Evolutionary conservation across 2,797 vertebrate species (phyloP), one percentile per base, ranked within the genome.

Genomic region (Sternarchorhynchus goeldii): DNA sequence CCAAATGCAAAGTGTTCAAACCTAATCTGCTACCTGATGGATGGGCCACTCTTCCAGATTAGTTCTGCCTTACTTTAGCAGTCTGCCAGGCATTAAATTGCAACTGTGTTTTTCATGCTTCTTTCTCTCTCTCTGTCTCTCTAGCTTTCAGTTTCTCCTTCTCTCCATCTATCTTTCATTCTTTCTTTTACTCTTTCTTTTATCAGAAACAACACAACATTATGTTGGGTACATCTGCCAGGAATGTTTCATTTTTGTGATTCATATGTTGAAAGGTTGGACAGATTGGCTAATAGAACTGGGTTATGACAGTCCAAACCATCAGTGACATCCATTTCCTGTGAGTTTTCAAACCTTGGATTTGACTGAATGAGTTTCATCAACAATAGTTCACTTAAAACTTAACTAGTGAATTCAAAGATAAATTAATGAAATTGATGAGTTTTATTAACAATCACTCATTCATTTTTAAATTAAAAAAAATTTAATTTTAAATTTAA

Each of bases 31-130:
- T 14, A 55, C 3, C 32, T 77, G 78, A 82, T 82, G 74, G 70
- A 84, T 80, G 80, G n/a, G 56, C 78, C 71, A 62, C 60, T 82
- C 59, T 39, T n/a, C 29, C 16, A 74, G 77, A 80, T 75, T 65
- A 68, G 53, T 58, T 58, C 10, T 58, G 25, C 36, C 60, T 41
- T 59, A 39, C 57, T 53, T 68, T 78, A 75, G 77, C 53, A 3
- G 32, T 4, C 32, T 56, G 71, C 83, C 81, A 80, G 50, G 6
- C 59, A 36, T 59, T 80, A 80, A 78, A 70, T 77, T 60, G 77
- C 79, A 76, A 58, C 53, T 63, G 10, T 16, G 29, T 2, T 67
- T n/a, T n/a, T 32, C 31, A 4, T 17, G 2, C 2, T 29, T 20
- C 34, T 6, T 21, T 17, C 53, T 12, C 68, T 32, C 34, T 65